phyloP scores from a whole-genome alignment of 2,113 vertebrate genomes.

The Otolemur garnettii region DNA sequence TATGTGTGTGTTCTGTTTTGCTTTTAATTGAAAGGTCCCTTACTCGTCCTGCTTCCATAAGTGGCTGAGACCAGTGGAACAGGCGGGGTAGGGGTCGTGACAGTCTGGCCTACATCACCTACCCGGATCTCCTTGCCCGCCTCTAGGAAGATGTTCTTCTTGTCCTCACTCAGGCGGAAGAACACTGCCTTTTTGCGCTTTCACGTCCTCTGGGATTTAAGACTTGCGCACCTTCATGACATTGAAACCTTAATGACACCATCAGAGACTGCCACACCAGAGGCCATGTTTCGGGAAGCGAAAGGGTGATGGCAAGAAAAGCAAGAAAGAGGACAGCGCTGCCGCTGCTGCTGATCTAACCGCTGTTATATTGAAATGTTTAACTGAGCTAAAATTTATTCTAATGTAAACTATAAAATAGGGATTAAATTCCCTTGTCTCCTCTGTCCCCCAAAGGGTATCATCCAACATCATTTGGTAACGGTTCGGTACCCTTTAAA shows the following conservation, averaged over 20 bases:
- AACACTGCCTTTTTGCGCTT: constrained; percentile 94
- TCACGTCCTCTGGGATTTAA: constrained; percentile 90
- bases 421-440: not conserved
- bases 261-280: constrained; percentile 94
- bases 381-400: not conserved
- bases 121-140: constrained; percentile 92
- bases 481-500: not conserved
- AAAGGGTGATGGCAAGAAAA: not conserved
- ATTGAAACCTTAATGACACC: constrained; percentile 93
- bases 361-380: not conserved
- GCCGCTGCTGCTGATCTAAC: no score
- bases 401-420: constrained; percentile 23
- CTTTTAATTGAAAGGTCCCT: no score
- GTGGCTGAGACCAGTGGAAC: no score
- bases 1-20: no score
- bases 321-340: no score
- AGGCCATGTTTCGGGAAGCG: constrained; percentile 88
- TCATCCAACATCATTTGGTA: not conserved
- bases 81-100: constrained; percentile 91
- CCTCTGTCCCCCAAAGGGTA: not conserved
- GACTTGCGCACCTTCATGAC: constrained; percentile 96
- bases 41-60: no score
- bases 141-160: constrained; percentile 93
- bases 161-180: constrained; percentile 93
- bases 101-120: constrained; percentile 90